These are phyloP conservation scores for Agonopterix heracliana DNA, from an alignment of 2,888 invertebrate species.

Conservation along the genomic window DNA sequence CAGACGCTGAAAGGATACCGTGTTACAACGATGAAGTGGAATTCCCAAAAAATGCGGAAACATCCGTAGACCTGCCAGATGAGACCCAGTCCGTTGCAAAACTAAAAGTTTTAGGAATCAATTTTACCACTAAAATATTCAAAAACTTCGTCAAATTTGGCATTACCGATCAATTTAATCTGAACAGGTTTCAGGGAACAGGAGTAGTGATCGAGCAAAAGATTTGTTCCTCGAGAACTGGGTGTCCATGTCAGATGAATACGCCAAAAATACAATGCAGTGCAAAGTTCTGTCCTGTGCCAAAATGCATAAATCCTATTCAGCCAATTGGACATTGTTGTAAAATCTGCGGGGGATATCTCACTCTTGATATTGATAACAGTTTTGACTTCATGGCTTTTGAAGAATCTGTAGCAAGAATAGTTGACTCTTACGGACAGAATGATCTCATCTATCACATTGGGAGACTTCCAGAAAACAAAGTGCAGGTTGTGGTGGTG, in stretches of 20 bases:
- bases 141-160: not conserved
- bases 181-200: slow-evolving; percentile 24
- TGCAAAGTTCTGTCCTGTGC: slow-evolving; percentile 44
- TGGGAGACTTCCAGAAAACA: slow-evolving; percentile 32
- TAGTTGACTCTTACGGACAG: slow-evolving; percentile 31
- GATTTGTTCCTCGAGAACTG: slow-evolving; percentile 34
- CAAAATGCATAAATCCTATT: slow-evolving; percentile 47
- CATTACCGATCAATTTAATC: slow-evolving; percentile 31
- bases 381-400: slow-evolving; percentile 44
- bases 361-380: slow-evolving; percentile 40
- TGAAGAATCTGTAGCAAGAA: slow-evolving; percentile 35
- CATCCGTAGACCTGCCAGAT: slow-evolving; percentile 42
- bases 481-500: slow-evolving; percentile 52
- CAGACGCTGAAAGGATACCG: slow-evolving; percentile 65
- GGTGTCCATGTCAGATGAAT: slow-evolving; percentile 51
- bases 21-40: slow-evolving; percentile 60
- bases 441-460: slow-evolving; percentile 41
- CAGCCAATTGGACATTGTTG: slow-evolving; percentile 61
- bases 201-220: slow-evolving; percentile 25
- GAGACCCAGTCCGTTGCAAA: slow-evolving; percentile 31
- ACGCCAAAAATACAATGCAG: slow-evolving; percentile 43
- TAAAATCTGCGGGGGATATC: slow-evolving; percentile 54
- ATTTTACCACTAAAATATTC: not conserved
- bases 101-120: not conserved
- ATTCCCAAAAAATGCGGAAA: slow-evolving; percentile 43